Percentiles rank a stretch among this genome's conserved stretches.
Conservation (phyloP, 2,888 invertebrate genomes). For the Platycheirus rosarum region DNA sequence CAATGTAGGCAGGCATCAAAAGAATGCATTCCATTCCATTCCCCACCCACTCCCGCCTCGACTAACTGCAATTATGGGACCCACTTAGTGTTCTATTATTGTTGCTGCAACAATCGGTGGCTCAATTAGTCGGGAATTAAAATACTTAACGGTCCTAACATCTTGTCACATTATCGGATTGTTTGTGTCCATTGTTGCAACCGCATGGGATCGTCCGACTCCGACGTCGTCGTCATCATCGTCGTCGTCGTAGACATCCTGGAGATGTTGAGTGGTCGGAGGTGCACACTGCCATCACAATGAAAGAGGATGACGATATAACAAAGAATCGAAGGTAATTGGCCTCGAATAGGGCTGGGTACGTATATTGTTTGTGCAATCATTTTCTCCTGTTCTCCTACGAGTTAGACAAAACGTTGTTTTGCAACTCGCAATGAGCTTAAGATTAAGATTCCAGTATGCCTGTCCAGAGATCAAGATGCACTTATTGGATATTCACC, state of each 20-base stretch:
- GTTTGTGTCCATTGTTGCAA: slow-evolving; percentile 70
- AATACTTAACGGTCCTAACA: slow-evolving; percentile 68
- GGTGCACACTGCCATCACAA: no score
- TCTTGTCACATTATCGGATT: slow-evolving; percentile 74
- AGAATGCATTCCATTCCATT: slow-evolving; percentile 62
- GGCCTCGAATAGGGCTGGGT: slow-evolving; percentile 57
- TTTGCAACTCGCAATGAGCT: slow-evolving; percentile 46
- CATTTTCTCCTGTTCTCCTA: slow-evolving; percentile 20
- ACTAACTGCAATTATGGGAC: slow-evolving; percentile 37
- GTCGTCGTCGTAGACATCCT: slow-evolving; percentile 66
- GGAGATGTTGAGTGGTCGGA: slow-evolving; percentile 55
- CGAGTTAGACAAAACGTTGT: slow-evolving; percentile 37
- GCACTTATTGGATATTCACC: slow-evolving; percentile 40
- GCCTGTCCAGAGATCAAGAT: slow-evolving; percentile 9
- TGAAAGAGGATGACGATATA: slow-evolving; percentile 17
- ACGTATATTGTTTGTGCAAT: slow-evolving; percentile 51
- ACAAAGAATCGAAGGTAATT: slow-evolving; percentile 67
- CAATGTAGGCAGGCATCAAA: slow-evolving; percentile 18
- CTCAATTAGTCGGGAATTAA: slow-evolving; percentile 74
- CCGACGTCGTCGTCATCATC: background rate
- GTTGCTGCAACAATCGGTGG: slow-evolving; percentile 71
- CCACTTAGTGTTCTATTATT: slow-evolving; percentile 62
- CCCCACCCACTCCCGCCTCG: slow-evolving; percentile 28
- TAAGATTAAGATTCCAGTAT: slow-evolving; percentile 32
- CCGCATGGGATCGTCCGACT: slow-evolving; percentile 55